A percentile compares a stretch with the other conserved stretches of the same genome.
phyloP scores from a whole-genome alignment of 2,113 vertebrate species.

The Epinephelus fuscoguttatus region DNA sequence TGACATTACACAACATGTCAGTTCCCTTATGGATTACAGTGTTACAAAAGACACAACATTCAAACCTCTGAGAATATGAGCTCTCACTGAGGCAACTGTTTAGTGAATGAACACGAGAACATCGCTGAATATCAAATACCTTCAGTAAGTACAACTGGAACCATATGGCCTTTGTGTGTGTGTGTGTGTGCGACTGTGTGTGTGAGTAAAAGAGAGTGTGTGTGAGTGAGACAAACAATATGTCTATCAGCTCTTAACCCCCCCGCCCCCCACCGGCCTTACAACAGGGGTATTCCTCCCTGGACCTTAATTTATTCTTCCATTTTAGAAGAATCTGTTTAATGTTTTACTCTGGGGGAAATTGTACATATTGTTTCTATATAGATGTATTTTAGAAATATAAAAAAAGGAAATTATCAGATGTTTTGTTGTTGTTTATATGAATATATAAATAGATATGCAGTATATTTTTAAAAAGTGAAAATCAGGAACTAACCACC shows the following conservation, averaged over 20 bases:
- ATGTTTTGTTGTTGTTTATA: conserved; percentile 72
- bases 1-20: conserved; percentile 6
- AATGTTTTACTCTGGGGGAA: conserved; percentile 68
- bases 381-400: conserved; percentile 85
- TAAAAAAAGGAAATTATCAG: conserved; percentile 71
- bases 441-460: conserved; percentile 79
- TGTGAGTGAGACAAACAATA: conserved; percentile 10
- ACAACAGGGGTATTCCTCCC: conserved; percentile 48
- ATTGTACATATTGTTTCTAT: conserved; percentile 79
- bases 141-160: conserved; percentile 46
- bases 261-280: conserved; percentile 14
- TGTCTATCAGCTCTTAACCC: conserved; percentile 66
- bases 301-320: conserved; percentile 84
- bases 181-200: conserved; percentile 15
- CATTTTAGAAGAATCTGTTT: conserved; percentile 84
- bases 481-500: conserved; percentile 78
- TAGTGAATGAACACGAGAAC: conserved; percentile 10
- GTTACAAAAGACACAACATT: conserved; percentile 7
- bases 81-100: conserved; percentile 9
- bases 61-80: conserved; percentile 23
- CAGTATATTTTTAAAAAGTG: conserved; percentile 77
- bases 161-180: conserved; percentile 8
- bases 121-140: conserved; percentile 33
- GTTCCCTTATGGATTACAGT: conserved; percentile 1
- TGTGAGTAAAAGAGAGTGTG: neutral